Conservation (phyloP, 2,113 vertebrate species). For the Meleagris gallopavo region DNA sequence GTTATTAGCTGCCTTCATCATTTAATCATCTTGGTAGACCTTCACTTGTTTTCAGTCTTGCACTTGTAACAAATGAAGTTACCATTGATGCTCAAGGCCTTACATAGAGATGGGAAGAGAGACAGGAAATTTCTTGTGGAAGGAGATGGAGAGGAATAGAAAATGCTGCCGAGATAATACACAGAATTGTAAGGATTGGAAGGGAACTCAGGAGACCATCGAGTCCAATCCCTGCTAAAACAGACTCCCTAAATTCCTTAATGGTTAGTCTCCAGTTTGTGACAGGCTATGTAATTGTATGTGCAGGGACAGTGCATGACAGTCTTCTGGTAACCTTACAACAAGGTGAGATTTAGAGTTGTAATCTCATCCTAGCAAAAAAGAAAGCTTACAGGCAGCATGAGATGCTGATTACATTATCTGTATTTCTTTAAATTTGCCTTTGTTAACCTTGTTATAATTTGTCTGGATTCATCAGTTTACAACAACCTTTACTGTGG, state of each 20-base stretch:
- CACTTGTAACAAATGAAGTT: not conserved
- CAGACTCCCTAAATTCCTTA: too few species aligned
- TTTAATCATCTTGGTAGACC: not conserved
- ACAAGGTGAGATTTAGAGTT: not conserved
- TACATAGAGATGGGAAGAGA: not conserved
- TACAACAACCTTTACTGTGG: not conserved
- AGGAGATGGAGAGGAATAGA: not conserved
- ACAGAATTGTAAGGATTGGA: too few species aligned
- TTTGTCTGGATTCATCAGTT: not conserved
- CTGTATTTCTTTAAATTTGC: not conserved
- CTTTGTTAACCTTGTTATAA: not conserved
- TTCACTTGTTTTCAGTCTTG: not conserved
- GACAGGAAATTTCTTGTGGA: not conserved
- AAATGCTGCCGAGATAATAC: not conserved
- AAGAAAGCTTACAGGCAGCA: not conserved
- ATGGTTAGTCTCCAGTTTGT: not conserved
- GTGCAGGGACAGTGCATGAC: not conserved
- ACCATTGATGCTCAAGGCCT: not conserved
- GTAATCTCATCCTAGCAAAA: not conserved
- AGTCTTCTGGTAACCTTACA: not conserved
- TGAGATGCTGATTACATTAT: not conserved
- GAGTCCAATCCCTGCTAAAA: too few species aligned
- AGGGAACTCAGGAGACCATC: too few species aligned
- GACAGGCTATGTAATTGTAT: not conserved
- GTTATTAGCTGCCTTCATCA: not conserved